phyloP scores from a whole-genome alignment of 2,113 vertebrate genomes.

The Reinhardtius hippoglossoides region DNA sequence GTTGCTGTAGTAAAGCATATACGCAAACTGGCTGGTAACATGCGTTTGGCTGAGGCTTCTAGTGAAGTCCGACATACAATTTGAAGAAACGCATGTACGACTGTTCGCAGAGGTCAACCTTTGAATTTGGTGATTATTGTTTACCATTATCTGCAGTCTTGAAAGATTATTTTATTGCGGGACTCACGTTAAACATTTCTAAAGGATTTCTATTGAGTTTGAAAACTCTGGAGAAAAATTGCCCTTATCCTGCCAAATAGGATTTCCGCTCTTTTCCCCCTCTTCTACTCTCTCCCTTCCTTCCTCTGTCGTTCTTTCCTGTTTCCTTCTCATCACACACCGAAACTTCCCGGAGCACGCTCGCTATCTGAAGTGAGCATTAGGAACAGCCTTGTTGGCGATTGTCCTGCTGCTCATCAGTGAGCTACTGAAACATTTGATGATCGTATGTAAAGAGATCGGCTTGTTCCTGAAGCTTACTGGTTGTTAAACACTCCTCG shows the following conservation, averaged over 20 bases:
- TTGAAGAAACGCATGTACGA: not conserved
- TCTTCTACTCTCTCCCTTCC: conserved; percentile 15
- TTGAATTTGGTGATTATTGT: not conserved
- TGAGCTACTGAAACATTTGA: conserved; percentile 47
- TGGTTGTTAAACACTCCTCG: conserved; percentile 49
- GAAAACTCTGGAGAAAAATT: conserved; percentile 2
- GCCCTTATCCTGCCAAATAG: conserved; percentile 21
- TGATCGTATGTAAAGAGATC: conserved; percentile 41
- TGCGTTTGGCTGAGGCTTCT: not conserved
- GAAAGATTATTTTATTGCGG: not conserved
- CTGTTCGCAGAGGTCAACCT: not conserved
- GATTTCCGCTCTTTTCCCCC: conserved; percentile 25
- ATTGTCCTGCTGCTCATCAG: conserved; percentile 44
- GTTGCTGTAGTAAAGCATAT: not conserved
- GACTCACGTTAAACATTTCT: not conserved
- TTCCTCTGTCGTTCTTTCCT: conserved; percentile 36
- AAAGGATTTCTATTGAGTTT: not conserved
- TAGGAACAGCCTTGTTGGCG: conserved; percentile 50
- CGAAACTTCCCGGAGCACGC: conserved; percentile 31
- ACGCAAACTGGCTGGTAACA: not conserved
- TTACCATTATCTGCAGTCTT: not conserved
- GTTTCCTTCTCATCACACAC: conserved; percentile 33
- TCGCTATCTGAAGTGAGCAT: conserved; percentile 47
- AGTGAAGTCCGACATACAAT: not conserved
- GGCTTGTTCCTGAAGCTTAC: conserved; percentile 62